Evolutionary conservation across 2,797 vertebrate species (phyloP), one percentile per base, ranked within the genome.

Genomic region (Kryptopterus vitreolus): DNA sequence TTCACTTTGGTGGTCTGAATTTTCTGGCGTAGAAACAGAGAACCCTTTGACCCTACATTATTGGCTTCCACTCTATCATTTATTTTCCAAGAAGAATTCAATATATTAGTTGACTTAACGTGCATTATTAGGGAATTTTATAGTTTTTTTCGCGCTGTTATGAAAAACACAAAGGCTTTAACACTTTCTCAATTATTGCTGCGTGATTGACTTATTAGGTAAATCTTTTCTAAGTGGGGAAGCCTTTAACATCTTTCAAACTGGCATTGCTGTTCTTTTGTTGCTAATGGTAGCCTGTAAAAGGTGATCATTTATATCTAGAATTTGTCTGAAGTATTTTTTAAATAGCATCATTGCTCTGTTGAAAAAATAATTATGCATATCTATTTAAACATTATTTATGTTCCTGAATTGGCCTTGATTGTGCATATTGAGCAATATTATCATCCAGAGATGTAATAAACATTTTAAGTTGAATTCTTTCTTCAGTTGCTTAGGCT

Each of bases 101-200:
- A 29, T 22, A 61, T n/a, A 20, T 62, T 65, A 53, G 24, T 50
- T 59, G 33, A 62, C 52, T 72, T 16, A 58, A 77, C 81, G 66
- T 18, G 22, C 62, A 48, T 38, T 62, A 10, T 78, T 75, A 63
- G 53, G 26, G 59, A 81, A 33, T 69, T 79, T 70, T 35, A 4
- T 53, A 53, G 20, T 2, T 43, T 76, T 69, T 50, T 72, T 55
- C 66, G 81, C 38, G 10, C 35, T 63, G 65, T 73, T 80, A 35
- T 53, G 61, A 59, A 72, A 82, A 86, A 53, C 78, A 73, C 63
- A 75, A 65, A 62, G 38, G 9, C 50, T 68, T n/a, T 35, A 65
- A 48, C 61, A 35, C 22, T 43, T 70, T 70, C 29, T 53, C 29
- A 46, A 9, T 72, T 73, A 55, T 15, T 72, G 16, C 31, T 59